Evolutionary conservation across 2,113 vertebrate species (phyloP).

Genomic region (Sinocyclocheilus anshuiensis): DNA sequence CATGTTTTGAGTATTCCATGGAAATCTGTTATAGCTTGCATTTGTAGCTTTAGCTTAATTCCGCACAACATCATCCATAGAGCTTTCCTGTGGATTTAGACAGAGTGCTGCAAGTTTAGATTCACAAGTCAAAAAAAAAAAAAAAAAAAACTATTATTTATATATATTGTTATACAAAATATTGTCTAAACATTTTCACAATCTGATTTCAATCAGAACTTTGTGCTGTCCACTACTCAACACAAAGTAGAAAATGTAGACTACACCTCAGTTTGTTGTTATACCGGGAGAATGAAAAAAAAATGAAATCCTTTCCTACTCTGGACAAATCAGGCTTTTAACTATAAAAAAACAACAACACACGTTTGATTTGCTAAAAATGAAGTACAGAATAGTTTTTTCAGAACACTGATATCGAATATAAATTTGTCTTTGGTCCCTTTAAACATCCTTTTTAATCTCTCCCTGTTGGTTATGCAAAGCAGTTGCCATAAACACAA

Average conservation of each 20-base stretch:
- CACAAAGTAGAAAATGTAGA: background rate
- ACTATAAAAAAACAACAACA: background rate
- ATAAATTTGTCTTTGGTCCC: conserved; percentile 41
- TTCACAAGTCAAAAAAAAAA: background rate
- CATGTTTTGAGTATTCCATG: background rate
- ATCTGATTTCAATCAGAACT: background rate
- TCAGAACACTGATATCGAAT: background rate
- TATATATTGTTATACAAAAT: background rate
- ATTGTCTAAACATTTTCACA: background rate
- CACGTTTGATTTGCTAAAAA: background rate
- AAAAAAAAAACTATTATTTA: too few relatives aligned
- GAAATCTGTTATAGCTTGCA: background rate
- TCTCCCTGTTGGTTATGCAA: background rate
- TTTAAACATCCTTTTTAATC: conserved; percentile 25
- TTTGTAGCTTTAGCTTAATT: background rate
- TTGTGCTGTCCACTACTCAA: background rate
- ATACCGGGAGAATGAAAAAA: background rate
- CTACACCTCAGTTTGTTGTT: background rate
- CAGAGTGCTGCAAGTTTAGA: background rate
- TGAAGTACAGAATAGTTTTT: background rate
- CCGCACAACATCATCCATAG: background rate
- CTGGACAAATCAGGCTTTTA: background rate
- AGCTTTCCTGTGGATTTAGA: background rate
- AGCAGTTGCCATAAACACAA: background rate
- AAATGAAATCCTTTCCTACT: background rate